These are phyloP conservation scores for Xyrichtys novacula DNA, from an alignment of 2,797 vertebrate species.

Conservation along the genomic window DNA sequence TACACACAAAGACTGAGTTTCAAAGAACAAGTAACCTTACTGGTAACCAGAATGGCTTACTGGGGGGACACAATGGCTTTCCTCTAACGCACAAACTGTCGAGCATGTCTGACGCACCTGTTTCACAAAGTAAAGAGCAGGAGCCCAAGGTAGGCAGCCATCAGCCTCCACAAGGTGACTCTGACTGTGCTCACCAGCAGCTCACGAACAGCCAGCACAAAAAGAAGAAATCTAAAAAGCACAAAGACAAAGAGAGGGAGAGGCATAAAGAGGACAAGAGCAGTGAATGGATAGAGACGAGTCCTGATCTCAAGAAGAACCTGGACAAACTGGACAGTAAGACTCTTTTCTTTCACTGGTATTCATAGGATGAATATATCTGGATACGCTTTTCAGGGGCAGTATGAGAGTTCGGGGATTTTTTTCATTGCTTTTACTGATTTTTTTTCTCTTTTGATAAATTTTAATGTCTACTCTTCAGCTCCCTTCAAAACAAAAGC, in stretches of 20 bases:
- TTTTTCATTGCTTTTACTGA: neutral
- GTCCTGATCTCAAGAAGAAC: conserved; percentile 78
- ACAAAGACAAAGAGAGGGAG: conserved; percentile 85
- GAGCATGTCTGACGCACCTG: conserved; percentile 48
- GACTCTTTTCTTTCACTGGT: neutral
- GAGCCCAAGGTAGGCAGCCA: conserved; percentile 54
- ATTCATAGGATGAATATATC: neutral
- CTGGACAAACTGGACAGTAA: conserved; percentile 80
- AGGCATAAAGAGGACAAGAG: conserved; percentile 73
- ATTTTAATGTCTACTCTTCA: conserved; percentile 3
- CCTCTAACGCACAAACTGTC: conserved; percentile 66
- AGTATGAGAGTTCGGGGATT: neutral
- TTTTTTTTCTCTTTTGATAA: too few relatives aligned
- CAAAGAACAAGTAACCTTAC: conserved; percentile 65
- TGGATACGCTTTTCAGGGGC: neutral
- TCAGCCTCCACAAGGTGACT: conserved; percentile 41
- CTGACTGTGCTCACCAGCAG: neutral
- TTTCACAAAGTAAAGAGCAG: conserved; percentile 55
- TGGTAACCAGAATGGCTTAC: conserved; percentile 46
- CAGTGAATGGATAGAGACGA: conserved; percentile 70
- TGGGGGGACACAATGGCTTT: conserved; percentile 58
- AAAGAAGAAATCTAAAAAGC: conserved; percentile 87
- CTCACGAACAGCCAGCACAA: conserved; percentile 61
- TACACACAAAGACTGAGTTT: conserved; percentile 76
- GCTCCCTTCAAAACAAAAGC: conserved; percentile 13